Conservation (phyloP, 2,113 vertebrate genomes). For the Grus americana region DNA sequence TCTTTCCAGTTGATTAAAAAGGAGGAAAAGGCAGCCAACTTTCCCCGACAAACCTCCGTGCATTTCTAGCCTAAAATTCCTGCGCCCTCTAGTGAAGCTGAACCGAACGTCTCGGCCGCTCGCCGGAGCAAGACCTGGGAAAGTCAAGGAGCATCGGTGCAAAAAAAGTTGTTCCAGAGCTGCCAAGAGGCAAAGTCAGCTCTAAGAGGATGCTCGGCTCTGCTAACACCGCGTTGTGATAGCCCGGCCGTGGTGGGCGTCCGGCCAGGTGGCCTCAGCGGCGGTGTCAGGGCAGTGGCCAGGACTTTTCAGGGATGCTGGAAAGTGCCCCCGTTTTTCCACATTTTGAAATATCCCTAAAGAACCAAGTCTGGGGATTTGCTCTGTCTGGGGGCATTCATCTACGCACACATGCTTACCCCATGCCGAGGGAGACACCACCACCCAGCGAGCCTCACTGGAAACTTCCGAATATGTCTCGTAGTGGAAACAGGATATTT, state of each 20-base stretch:
- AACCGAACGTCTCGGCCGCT: not conserved
- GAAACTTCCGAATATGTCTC: not conserved
- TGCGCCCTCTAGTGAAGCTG: constrained; percentile 78
- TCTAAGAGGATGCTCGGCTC: not conserved
- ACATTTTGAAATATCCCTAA: rapidly evolving
- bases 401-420: not conserved
- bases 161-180: not conserved
- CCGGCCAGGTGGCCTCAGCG: rapidly evolving
- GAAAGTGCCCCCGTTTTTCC: not conserved
- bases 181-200: not conserved
- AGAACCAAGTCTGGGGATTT: not conserved
- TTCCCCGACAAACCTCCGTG: not conserved
- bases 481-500: constrained; percentile 27
- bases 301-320: not conserved
- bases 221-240: not conserved
- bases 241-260: not conserved
- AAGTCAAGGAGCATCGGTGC: not conserved
- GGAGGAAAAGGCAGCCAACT: constrained; percentile 38
- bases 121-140: not conserved
- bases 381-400: not conserved
- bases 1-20: constrained; percentile 72
- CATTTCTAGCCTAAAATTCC: constrained; percentile 57
- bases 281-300: not conserved
- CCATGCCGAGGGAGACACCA: rapidly evolving
- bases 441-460: not conserved